A percentile compares a stretch with the other conserved stretches of the same genome.
phyloP scores from a whole-genome alignment of 2,888 invertebrate species.

The Drosophila mimetica region DNA sequence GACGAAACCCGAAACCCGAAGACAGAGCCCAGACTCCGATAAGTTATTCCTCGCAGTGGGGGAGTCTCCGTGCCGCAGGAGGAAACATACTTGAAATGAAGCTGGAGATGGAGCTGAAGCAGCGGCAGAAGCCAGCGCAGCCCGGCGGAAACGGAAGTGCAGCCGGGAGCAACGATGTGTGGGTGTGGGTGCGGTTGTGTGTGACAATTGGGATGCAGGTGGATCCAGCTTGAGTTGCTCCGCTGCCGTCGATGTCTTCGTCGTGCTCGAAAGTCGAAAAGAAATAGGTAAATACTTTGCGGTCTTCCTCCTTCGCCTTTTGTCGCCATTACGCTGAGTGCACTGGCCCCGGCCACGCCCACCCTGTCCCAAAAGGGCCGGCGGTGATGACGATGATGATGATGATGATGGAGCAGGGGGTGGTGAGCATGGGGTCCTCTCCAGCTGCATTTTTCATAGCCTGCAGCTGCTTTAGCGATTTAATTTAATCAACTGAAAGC shows the following conservation, averaged over 20 bases:
- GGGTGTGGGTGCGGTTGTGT: conserved; percentile 23
- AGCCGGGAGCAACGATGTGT: conserved; percentile 22
- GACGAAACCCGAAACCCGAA: conserved; percentile 72
- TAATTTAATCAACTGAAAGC: conserved; percentile 80
- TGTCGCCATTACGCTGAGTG: conserved; percentile 75
- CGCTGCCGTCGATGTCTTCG: conserved; percentile 43
- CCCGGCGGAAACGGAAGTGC: conserved; percentile 58
- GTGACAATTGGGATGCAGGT: conserved; percentile 57
- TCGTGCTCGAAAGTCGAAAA: conserved; percentile 33
- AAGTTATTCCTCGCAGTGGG: conserved; percentile 57
- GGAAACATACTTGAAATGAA: conserved; percentile 56
- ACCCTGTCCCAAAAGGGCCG: conserved; percentile 21
- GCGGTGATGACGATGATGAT: background rate
- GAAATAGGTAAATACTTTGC: conserved; percentile 70
- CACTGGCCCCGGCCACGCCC: conserved; percentile 53
- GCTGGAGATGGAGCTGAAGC: conserved; percentile 20
- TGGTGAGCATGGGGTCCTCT: conserved; percentile 1
- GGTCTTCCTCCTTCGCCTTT: conserved; percentile 54
- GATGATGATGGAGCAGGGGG: conserved; percentile 14
- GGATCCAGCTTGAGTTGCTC: conserved; percentile 30
- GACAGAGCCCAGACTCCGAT: conserved; percentile 22
- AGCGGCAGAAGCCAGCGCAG: conserved; percentile 26
- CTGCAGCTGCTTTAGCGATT: conserved; percentile 69
- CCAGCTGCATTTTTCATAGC: conserved; percentile 68
- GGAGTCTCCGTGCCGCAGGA: conserved; percentile 15